Conservation (phyloP, 2,113 vertebrate genomes). For the Corydoras maculifer region DNA sequence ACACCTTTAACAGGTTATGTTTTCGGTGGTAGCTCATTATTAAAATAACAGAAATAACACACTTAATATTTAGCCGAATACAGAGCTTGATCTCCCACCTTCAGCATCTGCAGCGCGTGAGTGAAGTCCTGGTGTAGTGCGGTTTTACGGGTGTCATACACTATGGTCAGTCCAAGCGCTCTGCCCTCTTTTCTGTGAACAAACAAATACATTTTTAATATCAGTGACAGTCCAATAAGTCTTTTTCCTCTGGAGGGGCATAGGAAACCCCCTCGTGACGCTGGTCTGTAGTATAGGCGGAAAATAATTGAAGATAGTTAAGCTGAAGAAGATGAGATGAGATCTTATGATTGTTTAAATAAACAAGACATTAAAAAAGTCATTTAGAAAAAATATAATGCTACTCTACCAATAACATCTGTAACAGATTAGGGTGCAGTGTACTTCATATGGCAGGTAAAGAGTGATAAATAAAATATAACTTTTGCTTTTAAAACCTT, state of each 20-base stretch:
- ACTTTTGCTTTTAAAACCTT: too few relatives aligned
- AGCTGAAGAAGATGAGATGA: too few relatives aligned
- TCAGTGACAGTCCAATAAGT: too few relatives aligned
- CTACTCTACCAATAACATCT: background rate
- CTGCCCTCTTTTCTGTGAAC: slow-evolving; percentile 63
- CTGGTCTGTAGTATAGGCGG: too few relatives aligned
- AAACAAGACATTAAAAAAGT: background rate
- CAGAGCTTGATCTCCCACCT: slow-evolving; percentile 61
- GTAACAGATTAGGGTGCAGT: background rate
- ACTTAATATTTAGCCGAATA: background rate
- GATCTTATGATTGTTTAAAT: background rate
- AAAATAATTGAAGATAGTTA: too few relatives aligned
- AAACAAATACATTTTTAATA: background rate
- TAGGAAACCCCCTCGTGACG: too few relatives aligned
- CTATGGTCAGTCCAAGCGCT: slow-evolving; percentile 64
- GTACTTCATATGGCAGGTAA: background rate
- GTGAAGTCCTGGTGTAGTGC: slow-evolving; percentile 59
- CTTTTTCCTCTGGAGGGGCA: too few relatives aligned
- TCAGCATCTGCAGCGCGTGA: slow-evolving; percentile 68
- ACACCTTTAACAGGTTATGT: too few relatives aligned
- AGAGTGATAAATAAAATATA: too few relatives aligned
- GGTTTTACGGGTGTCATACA: slow-evolving; percentile 77
- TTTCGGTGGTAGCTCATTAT: too few relatives aligned
- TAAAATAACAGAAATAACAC: too few relatives aligned
- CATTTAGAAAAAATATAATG: background rate